These are phyloP conservation scores for Myiopsitta monachus DNA, from an alignment of 2,113 vertebrate species.

Conservation along the genomic window DNA sequence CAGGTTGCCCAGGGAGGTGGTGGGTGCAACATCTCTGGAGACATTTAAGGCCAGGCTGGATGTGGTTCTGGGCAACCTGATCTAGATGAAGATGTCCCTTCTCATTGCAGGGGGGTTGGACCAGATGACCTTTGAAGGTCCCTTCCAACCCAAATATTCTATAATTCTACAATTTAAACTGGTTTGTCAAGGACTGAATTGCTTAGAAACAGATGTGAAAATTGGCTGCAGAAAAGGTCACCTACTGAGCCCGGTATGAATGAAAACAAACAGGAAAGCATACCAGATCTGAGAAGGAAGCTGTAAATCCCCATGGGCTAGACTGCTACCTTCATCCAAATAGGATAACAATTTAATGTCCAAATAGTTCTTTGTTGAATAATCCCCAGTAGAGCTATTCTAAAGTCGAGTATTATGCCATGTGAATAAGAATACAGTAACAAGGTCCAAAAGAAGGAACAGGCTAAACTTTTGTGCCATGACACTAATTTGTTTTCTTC, in stretches of 20 bases:
- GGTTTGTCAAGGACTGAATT: not conserved
- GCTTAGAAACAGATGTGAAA: slow-evolving; percentile 61
- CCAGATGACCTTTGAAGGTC: not conserved
- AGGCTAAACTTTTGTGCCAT: not conserved
- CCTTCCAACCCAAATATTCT: not conserved
- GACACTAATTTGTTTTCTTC: not conserved
- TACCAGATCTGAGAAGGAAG: slow-evolving; percentile 49
- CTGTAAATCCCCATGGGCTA: slow-evolving; percentile 41
- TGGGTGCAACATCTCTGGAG: not conserved
- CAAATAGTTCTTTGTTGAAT: not conserved
- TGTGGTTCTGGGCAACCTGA: not conserved
- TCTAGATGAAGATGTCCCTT: not conserved
- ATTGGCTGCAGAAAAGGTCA: slow-evolving; percentile 53
- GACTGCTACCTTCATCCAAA: slow-evolving; percentile 47
- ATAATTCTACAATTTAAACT: not conserved
- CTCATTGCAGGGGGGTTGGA: not conserved
- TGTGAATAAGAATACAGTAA: not conserved
- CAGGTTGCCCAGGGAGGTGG: not conserved
- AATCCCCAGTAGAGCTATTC: not conserved
- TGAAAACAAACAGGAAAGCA: slow-evolving; percentile 57
- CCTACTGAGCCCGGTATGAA: slow-evolving; percentile 63
- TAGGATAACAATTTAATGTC: slow-evolving; percentile 4
- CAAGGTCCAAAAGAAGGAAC: not conserved
- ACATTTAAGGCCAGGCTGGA: not conserved
- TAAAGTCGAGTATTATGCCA: slow-evolving; percentile 21